Base-by-base conservation (phyloP, 2,113 vertebrate genomes). In the Solea solea region DNA sequence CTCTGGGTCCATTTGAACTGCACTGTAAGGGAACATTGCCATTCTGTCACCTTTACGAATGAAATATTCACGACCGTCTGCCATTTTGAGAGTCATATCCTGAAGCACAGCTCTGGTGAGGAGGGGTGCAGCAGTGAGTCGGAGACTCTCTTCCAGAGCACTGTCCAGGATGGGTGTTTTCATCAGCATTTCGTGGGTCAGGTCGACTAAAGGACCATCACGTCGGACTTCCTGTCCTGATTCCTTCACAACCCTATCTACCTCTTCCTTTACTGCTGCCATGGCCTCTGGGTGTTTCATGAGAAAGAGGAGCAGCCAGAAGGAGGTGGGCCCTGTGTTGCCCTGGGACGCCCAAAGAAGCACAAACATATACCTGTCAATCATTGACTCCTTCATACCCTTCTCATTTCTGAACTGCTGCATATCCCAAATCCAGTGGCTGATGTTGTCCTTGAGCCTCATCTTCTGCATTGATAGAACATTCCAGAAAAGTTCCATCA, bases 341-440 rank as follows among this genome's bases (percentile, higher is more conserved):
- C 95, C 91, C 74, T 97, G 97, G 41, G 97, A 96, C 0, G 96
- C 96, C 96, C 96, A 98, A 8, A 98, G 95, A 3, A 98, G 93
- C 81, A 96, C 62, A 57, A 99, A 94, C 94, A 95, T 95, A 79
- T 93, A 95, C 8, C 91, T 91, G 73, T 88, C 85, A 66, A 91
- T 82, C 95, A 96, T 97, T 16, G 77, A 76, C 0, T 93, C 87
- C 0, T 91, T 44, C 2, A 92, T 61, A 0, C 93, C 94, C 0
- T 0, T 0, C 50, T 96, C 94, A 4, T 66, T 74, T 68, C 93
- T 90, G 9, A 28, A 2, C 27, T 90, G 89, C 5, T 90, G 83
- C 57, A 95, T 90, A 1, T 94, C 91, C 1, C 48, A 60, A 14
- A 98, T 41, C 97, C 97, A 99, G 21, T 55, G 58, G 12, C 96